A percentile compares a stretch with the other conserved stretches of the same genome.
phyloP scores from a whole-genome alignment of 2,113 vertebrate species.

The Syngnathus floridae region DNA sequence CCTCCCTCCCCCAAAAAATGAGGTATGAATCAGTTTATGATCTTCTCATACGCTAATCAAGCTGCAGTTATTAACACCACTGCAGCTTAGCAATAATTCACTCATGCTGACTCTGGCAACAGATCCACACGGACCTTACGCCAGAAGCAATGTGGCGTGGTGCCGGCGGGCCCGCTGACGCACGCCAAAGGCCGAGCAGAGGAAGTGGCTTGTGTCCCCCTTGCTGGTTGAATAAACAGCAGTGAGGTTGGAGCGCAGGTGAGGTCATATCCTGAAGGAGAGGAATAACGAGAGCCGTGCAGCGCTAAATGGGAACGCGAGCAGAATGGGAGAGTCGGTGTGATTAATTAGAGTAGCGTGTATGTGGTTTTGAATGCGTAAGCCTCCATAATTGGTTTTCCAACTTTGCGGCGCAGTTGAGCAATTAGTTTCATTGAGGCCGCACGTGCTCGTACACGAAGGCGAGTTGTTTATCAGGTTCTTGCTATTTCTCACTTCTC shows the following conservation, averaged over 20 bases:
- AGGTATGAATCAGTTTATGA: slow-evolving; percentile 23
- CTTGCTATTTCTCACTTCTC: slow-evolving; percentile 31
- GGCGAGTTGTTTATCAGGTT: slow-evolving; percentile 43
- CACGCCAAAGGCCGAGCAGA: slow-evolving; percentile 14
- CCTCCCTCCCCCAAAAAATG: no score
- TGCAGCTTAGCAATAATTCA: slow-evolving; percentile 38
- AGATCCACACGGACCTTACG: slow-evolving; percentile 28
- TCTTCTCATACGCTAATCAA: slow-evolving; percentile 43
- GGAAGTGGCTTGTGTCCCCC: slow-evolving; percentile 54
- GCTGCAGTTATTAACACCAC: slow-evolving; percentile 37
- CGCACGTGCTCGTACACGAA: slow-evolving; percentile 33
- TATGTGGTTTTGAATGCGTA: slow-evolving; percentile 16
- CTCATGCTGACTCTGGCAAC: slow-evolving; percentile 32
- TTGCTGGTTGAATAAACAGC: slow-evolving; percentile 48
- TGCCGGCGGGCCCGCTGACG: no score
- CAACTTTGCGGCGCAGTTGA: slow-evolving; percentile 23
- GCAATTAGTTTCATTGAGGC: slow-evolving; percentile 36
- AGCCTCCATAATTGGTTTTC: slow-evolving; percentile 29
- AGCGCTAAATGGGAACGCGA: not conserved
- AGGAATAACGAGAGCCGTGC: not conserved
- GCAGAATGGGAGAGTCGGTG: not conserved
- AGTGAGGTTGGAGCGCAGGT: slow-evolving; percentile 38
- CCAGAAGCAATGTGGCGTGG: slow-evolving; percentile 13
- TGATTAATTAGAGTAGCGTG: not conserved
- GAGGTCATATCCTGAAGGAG: slow-evolving; percentile 17